Evolutionary conservation across 2,888 invertebrate species (phyloP), one percentile per base, ranked within the genome.

Genomic region (Dendrolimus houi): DNA sequence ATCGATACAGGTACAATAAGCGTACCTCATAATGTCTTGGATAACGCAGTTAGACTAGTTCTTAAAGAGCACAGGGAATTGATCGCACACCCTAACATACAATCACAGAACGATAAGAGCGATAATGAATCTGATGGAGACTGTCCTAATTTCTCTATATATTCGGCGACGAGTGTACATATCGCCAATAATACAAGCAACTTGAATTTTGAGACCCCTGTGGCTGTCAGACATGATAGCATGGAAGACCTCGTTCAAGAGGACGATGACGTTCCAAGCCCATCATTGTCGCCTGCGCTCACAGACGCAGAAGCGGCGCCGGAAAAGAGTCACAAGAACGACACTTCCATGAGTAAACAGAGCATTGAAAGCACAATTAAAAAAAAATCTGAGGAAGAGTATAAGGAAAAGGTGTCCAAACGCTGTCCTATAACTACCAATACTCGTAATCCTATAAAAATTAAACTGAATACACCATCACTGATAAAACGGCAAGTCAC

Each of bases 101-200:
- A 42, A 52, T 52, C 62, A 3, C 61, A 57, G 54, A 76, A 78
- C 59, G 79, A 74, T 56, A 77, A 81, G 54, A 91, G 90, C 60
- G 86, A 87, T 60, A 84, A 83, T 12, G 86, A 84, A 56, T 92
- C 92, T 14, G 93, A 93, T 57, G 94, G 95, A 1, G 95, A 95
- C 68, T 96, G 96, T 79, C 96, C 96, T 7, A 96, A 96, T 80
- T 96, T 96, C 79, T 95, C 95, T 10, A 95, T 96, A 64, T 96
- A 96, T 82, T 96, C 96, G 0, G 94, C 95, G 9, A 94, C 95
- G 68, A 96, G 96, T 60, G 94, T 96, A 73, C 94, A 94, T 65
- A 92, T 95, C 56, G 95, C 95, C 1, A 91, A 93, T 65, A 92
- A 88, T 61, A 64, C 73, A 40, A 66, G 63, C 57, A 64, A 60